These are phyloP conservation scores for Halcyon leucocephala DNA, from an alignment of 2,797 vertebrate species.

Conservation along the genomic window DNA sequence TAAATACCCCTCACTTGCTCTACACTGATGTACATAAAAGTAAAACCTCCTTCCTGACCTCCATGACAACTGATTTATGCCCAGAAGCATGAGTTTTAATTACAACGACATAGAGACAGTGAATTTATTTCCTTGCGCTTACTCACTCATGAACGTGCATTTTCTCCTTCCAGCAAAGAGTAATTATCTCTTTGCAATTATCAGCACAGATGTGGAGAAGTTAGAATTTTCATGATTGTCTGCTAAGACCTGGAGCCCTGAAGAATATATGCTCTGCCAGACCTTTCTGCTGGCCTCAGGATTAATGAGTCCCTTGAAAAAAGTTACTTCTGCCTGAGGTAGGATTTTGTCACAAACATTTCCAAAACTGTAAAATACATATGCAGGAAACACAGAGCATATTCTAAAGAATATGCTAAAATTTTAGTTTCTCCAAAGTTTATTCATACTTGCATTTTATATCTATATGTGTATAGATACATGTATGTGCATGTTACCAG, in stretches of 20 bases:
- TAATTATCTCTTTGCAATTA: slow-evolving; percentile 71
- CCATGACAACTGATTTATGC: slow-evolving; percentile 10
- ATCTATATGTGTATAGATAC: not conserved
- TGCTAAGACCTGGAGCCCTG: slow-evolving; percentile 14
- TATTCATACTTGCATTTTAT: not conserved
- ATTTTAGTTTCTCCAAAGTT: not conserved
- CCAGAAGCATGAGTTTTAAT: slow-evolving; percentile 52
- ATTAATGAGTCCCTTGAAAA: slow-evolving; percentile 29
- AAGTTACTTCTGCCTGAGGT: not conserved
- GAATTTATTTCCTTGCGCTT: slow-evolving; percentile 45
- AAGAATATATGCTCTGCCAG: slow-evolving; percentile 10
- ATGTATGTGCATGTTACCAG: not conserved
- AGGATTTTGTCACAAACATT: not conserved
- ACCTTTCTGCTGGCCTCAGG: slow-evolving; percentile 6
- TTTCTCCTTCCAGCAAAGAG: slow-evolving; percentile 68
- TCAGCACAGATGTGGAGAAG: slow-evolving; percentile 51
- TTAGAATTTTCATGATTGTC: slow-evolving; percentile 48
- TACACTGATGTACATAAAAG: not conserved
- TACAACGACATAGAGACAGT: not conserved
- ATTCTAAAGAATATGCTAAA: not conserved
- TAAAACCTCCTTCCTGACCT: slow-evolving; percentile 34
- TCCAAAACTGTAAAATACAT: not conserved
- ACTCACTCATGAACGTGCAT: not conserved
- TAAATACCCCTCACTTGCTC: not conserved
- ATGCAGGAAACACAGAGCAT: not conserved